Base-by-base conservation (phyloP, 2,113 vertebrate genomes). In the Campylomormyrus numenius region DNA sequence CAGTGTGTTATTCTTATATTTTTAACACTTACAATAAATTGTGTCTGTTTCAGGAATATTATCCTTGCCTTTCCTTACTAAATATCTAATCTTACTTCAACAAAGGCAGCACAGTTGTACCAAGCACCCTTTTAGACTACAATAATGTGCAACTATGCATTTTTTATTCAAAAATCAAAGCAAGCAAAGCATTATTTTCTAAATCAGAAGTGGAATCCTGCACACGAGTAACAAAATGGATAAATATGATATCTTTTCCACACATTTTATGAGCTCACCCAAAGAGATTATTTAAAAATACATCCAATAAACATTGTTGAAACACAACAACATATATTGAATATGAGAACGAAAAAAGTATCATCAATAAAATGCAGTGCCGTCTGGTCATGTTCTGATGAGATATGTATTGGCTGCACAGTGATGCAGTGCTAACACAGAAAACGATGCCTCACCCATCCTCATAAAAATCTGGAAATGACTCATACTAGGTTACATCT, bases 401-500 rank as follows among this genome's bases (percentile, higher is more conserved):
- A 86, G 90, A 90, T 52, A 84, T 56, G 10, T 7, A 46, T 24
- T 19, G n/a, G 10, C 24, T 88, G 48, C 42, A 74, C n/a, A 1
- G 62, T 52, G 56, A 91, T 91, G 89, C 89, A 53, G 90, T 84
- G 45, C 15, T 52, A 53, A 89, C 62, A 91, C 39, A 58, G 62
- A 50, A 27, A 35, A 87, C n/a, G 89, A 91, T 91, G 93, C 94
- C 94, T 95, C 94, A 95, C 95, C 95, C 94, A 95, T 94, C 94
- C 94, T 93, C 93, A 92, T 94, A 94, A 93, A 91, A 92, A 92
- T 92, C 39, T 89, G 90, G 86, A 94, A 92, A 93, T 95, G 94
- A 95, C 93, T 95, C 95, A 95, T 92, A 89, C 91, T 53, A 15
- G 90, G 89, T 95, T 93, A 94, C 94, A 94, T 95, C 94, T 94